Percentiles rank a stretch among this genome's conserved stretches.
phyloP scores from a whole-genome alignment of 30 jellyfish, hydroid and myxozoan species.

The Mastigias papua region DNA sequence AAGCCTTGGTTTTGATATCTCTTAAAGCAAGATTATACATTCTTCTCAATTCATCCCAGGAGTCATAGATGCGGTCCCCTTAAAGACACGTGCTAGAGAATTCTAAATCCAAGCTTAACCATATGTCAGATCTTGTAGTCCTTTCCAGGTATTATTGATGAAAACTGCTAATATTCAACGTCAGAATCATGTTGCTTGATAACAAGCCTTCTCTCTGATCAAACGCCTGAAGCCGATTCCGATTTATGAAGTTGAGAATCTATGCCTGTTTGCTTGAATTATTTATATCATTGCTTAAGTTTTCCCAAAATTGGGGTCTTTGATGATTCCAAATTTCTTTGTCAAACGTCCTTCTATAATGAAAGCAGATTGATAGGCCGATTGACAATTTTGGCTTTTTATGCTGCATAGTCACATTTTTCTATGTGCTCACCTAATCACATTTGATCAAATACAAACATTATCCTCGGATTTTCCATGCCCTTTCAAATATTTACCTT shows the following conservation, averaged over 20 bases:
- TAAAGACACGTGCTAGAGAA: no score
- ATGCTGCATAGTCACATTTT: not conserved
- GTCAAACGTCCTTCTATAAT: not conserved
- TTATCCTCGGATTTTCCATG: not conserved
- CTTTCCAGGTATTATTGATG: not conserved
- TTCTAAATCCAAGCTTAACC: not conserved
- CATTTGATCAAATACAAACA: conserved; percentile 3
- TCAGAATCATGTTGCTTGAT: not conserved
- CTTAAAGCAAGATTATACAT: no score
- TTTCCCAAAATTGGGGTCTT: not conserved
- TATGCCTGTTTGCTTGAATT: not conserved
- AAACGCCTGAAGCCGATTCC: not conserved
- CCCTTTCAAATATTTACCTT: conserved; percentile 41
- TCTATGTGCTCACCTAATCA: conserved; percentile 4
- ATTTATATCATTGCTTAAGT: not conserved
- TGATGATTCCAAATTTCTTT: not conserved
- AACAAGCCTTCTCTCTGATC: not conserved
- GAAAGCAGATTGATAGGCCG: not conserved
- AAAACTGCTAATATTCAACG: not conserved
- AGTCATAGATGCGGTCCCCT: no score
- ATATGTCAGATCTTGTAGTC: not conserved
- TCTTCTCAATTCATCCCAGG: no score
- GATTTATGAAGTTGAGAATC: not conserved
- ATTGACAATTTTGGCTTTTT: conserved; percentile 1
- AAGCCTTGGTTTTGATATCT: no score